A percentile compares a stretch with the other conserved stretches of the same genome.
phyloP scores from a whole-genome alignment of 2,113 vertebrate species.

The Pandion haliaetus region DNA sequence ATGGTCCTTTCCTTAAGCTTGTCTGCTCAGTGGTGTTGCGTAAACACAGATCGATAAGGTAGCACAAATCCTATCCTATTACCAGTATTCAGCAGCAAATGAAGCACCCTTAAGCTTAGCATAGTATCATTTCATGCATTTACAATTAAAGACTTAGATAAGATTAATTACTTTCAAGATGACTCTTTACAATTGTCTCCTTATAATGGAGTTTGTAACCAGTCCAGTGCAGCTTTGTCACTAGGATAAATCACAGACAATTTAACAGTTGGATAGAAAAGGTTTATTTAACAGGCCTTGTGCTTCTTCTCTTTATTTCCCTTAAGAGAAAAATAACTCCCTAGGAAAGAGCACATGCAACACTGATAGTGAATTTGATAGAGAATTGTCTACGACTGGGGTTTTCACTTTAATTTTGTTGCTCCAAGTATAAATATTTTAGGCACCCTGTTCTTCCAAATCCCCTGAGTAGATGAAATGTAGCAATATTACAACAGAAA shows the following conservation, averaged over 20 bases:
- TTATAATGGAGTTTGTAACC: not conserved
- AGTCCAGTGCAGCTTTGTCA: not conserved
- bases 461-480: not conserved
- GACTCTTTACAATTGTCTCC: not conserved
- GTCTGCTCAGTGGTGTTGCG: not conserved
- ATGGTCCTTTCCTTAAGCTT: not conserved
- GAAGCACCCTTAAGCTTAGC: constrained; percentile 7
- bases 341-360: not conserved
- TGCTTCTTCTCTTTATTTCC: not conserved
- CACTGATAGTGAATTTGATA: not conserved
- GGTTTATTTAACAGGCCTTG: not conserved
- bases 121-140: constrained; percentile 44
- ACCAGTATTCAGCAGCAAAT: constrained; percentile 7
- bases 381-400: not conserved
- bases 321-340: not conserved
- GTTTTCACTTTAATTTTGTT: not conserved
- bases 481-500: not conserved
- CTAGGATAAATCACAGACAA: not conserved
- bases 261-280: not conserved
- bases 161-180: constrained; percentile 32
- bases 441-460: not conserved
- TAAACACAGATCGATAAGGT: constrained; percentile 30
- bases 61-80: constrained; percentile 36
- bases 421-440: not conserved
- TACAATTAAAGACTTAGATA: constrained; percentile 44